A percentile compares a stretch with the other conserved stretches of the same genome.
Evolutionary conservation across 2,797 vertebrate genomes (phyloP).

Genomic region (Pseudochromis fuscus): DNA sequence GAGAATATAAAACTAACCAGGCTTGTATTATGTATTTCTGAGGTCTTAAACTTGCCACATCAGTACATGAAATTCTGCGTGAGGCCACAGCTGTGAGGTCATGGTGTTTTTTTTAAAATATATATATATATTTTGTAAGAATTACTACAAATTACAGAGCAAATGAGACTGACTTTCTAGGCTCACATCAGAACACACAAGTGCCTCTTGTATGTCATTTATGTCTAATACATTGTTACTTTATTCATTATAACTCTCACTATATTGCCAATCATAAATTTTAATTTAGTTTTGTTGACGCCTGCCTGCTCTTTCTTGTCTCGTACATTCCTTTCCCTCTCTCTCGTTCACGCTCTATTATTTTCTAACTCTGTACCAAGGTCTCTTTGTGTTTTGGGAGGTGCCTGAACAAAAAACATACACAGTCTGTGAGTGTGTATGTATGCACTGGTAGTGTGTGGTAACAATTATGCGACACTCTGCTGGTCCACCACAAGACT

Average conservation of each 20-base stretch:
- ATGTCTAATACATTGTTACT: too few species aligned
- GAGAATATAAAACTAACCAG: too few species aligned
- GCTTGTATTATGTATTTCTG: too few species aligned
- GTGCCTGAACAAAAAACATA: background rate
- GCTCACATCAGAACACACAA: too few species aligned
- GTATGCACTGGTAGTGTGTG: background rate
- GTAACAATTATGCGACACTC: constrained; percentile 2
- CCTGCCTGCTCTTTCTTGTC: background rate
- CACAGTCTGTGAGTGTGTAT: constrained; percentile 1
- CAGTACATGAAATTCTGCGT: background rate
- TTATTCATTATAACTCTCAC: too few species aligned
- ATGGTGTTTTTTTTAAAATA: too few species aligned
- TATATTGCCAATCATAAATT: too few species aligned
- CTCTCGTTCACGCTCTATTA: background rate
- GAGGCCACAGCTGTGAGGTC: background rate
- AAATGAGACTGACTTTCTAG: too few species aligned
- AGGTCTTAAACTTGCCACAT: background rate
- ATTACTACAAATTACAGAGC: background rate
- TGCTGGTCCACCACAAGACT: background rate
- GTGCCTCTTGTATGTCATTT: too few species aligned
- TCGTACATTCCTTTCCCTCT: background rate
- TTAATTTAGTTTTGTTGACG: background rate
- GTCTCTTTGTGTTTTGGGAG: background rate
- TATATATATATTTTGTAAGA: background rate
- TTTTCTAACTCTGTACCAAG: constrained; percentile 1